These are phyloP conservation scores for Dicycla oo DNA, from an alignment of 2,888 invertebrate genomes.

Conservation along the genomic window DNA sequence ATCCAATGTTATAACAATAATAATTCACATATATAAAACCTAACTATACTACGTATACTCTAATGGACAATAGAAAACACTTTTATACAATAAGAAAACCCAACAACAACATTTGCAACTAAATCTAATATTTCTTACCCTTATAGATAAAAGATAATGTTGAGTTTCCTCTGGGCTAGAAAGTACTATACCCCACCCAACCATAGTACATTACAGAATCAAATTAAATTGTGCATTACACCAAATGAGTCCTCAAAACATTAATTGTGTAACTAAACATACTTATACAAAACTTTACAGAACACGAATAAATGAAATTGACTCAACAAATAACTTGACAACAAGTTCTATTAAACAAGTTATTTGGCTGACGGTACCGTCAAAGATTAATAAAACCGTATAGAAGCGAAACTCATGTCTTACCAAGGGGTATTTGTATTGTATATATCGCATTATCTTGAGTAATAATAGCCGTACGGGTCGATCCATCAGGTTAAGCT, in stretches of 20 bases:
- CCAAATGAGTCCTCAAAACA: constrained; percentile 1
- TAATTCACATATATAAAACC: neutral
- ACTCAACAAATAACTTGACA: constrained; percentile 54
- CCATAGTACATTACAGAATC: neutral
- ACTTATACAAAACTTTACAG: constrained; percentile 36
- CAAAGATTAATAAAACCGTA: constrained; percentile 10
- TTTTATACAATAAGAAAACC: too few relatives aligned
- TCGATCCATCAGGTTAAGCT: too few relatives aligned
- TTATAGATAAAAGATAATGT: neutral
- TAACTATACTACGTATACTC: neutral
- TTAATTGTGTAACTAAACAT: constrained; percentile 30
- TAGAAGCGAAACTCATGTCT: constrained; percentile 8
- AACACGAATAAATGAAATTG: constrained; percentile 50
- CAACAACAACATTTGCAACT: neutral
- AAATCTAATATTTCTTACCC: neutral
- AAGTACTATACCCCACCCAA: neutral
- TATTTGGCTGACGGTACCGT: constrained; percentile 54
- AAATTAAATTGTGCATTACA: constrained; percentile 7
- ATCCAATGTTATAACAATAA: too few relatives aligned
- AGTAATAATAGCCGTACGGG: too few relatives aligned
- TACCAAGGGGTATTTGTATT: neutral
- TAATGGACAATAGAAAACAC: neutral
- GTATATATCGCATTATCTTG: too few relatives aligned
- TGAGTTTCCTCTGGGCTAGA: too few relatives aligned
- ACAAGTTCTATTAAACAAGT: constrained; percentile 60